Conservation (phyloP, 1,140 invertebrate genomes). For the Seison nebaliae region DNA sequence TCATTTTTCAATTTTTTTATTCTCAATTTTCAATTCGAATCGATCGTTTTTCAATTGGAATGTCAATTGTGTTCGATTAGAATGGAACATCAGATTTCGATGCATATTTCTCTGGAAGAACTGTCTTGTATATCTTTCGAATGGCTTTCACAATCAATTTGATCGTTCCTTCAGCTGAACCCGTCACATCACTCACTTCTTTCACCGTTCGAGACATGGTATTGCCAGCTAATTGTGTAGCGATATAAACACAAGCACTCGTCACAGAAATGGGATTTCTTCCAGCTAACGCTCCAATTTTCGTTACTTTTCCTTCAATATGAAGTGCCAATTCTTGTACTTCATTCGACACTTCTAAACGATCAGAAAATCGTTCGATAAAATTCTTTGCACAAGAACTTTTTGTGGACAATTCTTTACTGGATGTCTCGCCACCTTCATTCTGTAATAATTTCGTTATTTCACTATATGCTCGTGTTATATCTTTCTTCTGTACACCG, state of each 20-base stretch:
- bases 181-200: slow-evolving; percentile 93
- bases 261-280: slow-evolving; percentile 92
- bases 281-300: slow-evolving; percentile 84
- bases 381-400: slow-evolving; percentile 9
- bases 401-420: not conserved
- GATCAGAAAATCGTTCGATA: slow-evolving; percentile 36
- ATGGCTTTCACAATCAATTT: slow-evolving; percentile 88
- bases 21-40: too few species aligned
- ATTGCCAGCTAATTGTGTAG: slow-evolving; percentile 51
- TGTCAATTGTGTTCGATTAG: too few species aligned
- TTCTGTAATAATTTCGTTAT: slow-evolving; percentile 56
- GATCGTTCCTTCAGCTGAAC: slow-evolving; percentile 92
- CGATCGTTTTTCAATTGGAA: too few species aligned
- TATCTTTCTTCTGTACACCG: slow-evolving; percentile 44
- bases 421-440: not conserved
- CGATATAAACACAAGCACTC: slow-evolving; percentile 97
- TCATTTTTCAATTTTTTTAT: too few species aligned
- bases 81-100: too few species aligned
- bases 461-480: slow-evolving; percentile 76
- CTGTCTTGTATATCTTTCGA: too few species aligned
- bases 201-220: slow-evolving; percentile 2
- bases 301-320: slow-evolving; percentile 80
- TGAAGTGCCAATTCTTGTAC: slow-evolving; percentile 87
- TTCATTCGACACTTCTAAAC: slow-evolving; percentile 46
- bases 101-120: too few species aligned